Percentiles rank a stretch among this genome's conserved stretches.
phyloP scores from a whole-genome alignment of 1,140 invertebrate genomes.

The Oedothorax gibbosus region DNA sequence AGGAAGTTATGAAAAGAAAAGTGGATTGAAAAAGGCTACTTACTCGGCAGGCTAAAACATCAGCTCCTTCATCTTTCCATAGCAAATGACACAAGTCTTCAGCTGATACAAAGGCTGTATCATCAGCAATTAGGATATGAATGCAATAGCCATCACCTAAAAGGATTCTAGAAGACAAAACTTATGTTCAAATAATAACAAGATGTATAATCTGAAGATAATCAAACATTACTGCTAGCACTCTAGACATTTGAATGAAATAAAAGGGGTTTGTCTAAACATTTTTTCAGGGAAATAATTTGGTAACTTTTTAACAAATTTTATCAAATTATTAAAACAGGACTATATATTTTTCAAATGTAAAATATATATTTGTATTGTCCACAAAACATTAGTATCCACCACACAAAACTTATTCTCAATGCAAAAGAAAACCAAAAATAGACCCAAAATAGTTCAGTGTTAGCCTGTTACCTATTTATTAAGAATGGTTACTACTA shows the following conservation, averaged over 20 bases:
- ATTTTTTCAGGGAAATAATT: no score
- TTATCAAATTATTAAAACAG: no score
- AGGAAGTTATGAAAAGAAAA: background rate
- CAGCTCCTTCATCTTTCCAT: slow-evolving; percentile 16
- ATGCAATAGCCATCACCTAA: slow-evolving; percentile 8
- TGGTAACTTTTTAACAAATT: no score
- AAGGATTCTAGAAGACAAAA: slow-evolving; percentile 11
- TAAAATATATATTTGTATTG: no score
- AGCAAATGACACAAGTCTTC: background rate
- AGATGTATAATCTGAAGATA: background rate
- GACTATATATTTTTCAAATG: no score
- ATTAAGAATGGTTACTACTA: no score
- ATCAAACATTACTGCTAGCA: background rate
- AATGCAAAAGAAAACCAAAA: no score
- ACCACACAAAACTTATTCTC: no score
- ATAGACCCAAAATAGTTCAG: no score
- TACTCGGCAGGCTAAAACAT: background rate
- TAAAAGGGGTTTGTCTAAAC: no score
- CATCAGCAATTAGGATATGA: background rate
- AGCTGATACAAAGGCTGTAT: slow-evolving; percentile 25
- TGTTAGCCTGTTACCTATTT: no score
- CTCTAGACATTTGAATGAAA: background rate
- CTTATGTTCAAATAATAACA: background rate
- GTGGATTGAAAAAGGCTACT: background rate
- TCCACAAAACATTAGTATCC: no score